A percentile compares a stretch with the other conserved stretches of the same genome.
phyloP scores from a whole-genome alignment of 1,140 invertebrate species.

The Drosophila fuyamai region DNA sequence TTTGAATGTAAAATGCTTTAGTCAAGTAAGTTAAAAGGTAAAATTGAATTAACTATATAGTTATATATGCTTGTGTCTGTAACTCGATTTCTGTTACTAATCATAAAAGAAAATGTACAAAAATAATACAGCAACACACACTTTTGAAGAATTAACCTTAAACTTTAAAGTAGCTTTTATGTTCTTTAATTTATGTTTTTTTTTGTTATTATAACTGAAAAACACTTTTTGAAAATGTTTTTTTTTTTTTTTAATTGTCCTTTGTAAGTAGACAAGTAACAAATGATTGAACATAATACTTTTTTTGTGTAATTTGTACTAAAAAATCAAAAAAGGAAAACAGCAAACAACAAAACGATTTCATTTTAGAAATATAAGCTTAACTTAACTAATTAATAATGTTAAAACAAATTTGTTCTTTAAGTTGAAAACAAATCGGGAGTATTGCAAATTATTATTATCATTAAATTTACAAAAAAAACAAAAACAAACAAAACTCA shows the following conservation, averaged over 20 bases:
- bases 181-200: slow-evolving; percentile 33
- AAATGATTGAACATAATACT: slow-evolving; percentile 56
- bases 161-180: slow-evolving; percentile 24
- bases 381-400: slow-evolving; percentile 64
- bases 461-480: slow-evolving; percentile 34
- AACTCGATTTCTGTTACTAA: slow-evolving; percentile 37
- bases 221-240: slow-evolving; percentile 35
- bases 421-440: slow-evolving; percentile 72
- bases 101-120: slow-evolving; percentile 43
- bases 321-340: slow-evolving; percentile 37
- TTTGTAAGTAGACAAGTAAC: slow-evolving; percentile 68
- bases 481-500: slow-evolving; percentile 36
- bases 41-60: slow-evolving; percentile 22
- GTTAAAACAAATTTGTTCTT: slow-evolving; percentile 48
- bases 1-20: slow-evolving; percentile 68
- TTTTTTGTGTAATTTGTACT: slow-evolving; percentile 50
- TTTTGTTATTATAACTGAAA: slow-evolving; percentile 21
- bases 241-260: slow-evolving; percentile 39
- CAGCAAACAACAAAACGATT: slow-evolving; percentile 60
- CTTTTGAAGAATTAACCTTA: slow-evolving; percentile 30
- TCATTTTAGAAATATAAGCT: slow-evolving; percentile 67
- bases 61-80: slow-evolving; percentile 43
- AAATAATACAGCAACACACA: slow-evolving; percentile 30
- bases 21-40: slow-evolving; percentile 31
- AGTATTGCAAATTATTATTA: slow-evolving; percentile 75